Base-by-base conservation (phyloP, 1,140 invertebrate species). In the Andrena cerasifolii region DNA sequence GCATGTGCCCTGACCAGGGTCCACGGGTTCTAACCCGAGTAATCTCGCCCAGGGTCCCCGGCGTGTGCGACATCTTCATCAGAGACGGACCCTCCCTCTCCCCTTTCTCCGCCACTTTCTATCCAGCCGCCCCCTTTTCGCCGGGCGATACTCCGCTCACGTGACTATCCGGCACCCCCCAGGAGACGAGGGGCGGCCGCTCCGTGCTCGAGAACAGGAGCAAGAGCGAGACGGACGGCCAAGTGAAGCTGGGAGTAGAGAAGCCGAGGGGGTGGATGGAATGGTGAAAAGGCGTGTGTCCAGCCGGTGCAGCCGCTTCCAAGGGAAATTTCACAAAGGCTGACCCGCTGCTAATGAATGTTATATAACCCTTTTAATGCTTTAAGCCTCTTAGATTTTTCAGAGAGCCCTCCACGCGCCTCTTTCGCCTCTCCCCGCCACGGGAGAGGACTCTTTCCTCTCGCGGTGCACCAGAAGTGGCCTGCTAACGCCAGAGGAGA, bases 311-410 rank as follows among this genome's bases (percentile, higher is more conserved):
- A 80, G 75, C 49, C 72, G 76, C 83, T 88, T 89, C 82, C 86
- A 87, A 90, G 90, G 89, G 85, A 91, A 92, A 91, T 90, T 90
- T 90, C 87, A 92, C 91, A 92, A 92, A 92, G 89, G 88, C 89
- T 92, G 90, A 92, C 91, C 91, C 84, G 86, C 82, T 87, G 87
- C 85, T 92, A 93, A 93, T 93, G 91, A 92, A 93, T 92, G 92
- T 93, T 92, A 91, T 91, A 92, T 93, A 91, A 93, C 92, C 91
- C 91, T 92, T 92, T 93, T 92, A 92, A 92, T 92, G 91, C 91
- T 91, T 92, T 92, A 92, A 91, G 90, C 91, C 91, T 93, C 90
- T 92, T 92, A 91, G 91, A 92, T 92, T 92, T 92, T 93, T 92
- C 88, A 92, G 89, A 91, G 86, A 75, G 88, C 90, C 84, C 88